Evolutionary conservation across 2,888 invertebrate species (phyloP).

Genomic region (Athrips mouffetella): DNA sequence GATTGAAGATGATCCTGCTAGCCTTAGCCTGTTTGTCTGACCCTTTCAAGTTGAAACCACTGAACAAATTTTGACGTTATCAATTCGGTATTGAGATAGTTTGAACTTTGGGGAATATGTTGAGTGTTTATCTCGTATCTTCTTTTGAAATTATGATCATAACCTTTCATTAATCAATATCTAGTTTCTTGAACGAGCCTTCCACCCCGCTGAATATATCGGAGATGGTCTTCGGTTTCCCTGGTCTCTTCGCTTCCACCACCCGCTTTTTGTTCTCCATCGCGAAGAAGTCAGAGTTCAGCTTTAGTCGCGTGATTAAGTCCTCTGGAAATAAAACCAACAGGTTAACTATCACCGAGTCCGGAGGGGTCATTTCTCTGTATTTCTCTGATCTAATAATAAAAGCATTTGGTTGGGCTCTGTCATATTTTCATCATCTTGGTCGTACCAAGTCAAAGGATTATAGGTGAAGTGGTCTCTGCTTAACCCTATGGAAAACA

Average conservation of each 20-base stretch:
- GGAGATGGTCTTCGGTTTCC: constrained; percentile 80
- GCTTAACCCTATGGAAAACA: no score
- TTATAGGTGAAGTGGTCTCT: no score
- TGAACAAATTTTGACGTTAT: no score
- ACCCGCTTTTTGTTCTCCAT: constrained; percentile 78
- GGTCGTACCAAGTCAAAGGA: no score
- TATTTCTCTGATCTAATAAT: no score
- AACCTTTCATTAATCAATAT: constrained; percentile 76
- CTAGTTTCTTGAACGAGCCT: constrained; percentile 84
- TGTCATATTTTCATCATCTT: no score
- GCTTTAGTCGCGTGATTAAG: constrained; percentile 45
- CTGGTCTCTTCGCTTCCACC: constrained; percentile 79
- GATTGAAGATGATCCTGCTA: no score
- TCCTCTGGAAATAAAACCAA: constrained; percentile 54
- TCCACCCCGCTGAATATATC: constrained; percentile 83
- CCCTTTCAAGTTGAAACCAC: no score
- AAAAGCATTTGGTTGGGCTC: no score
- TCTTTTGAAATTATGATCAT: neutral
- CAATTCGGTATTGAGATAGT: no score
- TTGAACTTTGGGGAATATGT: neutral
- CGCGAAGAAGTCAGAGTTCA: constrained; percentile 61
- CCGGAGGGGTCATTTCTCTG: no score
- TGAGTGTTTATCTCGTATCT: neutral
- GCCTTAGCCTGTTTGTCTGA: no score
- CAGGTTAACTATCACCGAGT: neutral